Evolutionary conservation across 2,888 invertebrate species (phyloP).

Genomic region (Tipula lateralis): DNA sequence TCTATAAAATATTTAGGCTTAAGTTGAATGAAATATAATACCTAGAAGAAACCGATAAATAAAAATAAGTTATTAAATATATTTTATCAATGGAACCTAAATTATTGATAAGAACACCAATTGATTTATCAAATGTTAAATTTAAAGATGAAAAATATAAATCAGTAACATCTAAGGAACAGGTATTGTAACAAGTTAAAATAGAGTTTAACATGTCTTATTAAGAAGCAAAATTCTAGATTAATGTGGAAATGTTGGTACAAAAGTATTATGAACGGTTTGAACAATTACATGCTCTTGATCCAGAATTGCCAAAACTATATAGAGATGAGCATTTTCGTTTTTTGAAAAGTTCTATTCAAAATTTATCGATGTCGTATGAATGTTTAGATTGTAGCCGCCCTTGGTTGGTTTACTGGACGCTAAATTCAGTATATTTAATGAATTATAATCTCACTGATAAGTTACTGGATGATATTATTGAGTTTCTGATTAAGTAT

Average conservation of each 20-base stretch:
- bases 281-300: slow-evolving; percentile 50
- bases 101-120: background rate
- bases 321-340: slow-evolving; percentile 59
- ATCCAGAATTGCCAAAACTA: slow-evolving; percentile 57
- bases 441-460: slow-evolving; percentile 60
- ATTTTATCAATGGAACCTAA: background rate
- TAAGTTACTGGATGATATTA: slow-evolving; percentile 53
- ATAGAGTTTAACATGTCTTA: background rate
- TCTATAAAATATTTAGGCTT: too few species aligned
- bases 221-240: slow-evolving; percentile 44
- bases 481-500: slow-evolving; percentile 57
- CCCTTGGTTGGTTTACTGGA: slow-evolving; percentile 98
- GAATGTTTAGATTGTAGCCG: slow-evolving; percentile 89
- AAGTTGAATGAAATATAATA: too few species aligned
- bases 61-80: too few species aligned
- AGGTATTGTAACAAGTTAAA: slow-evolving; percentile 50
- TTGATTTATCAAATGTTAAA: background rate
- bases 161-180: slow-evolving; percentile 57
- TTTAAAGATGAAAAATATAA: slow-evolving; percentile 59
- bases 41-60: too few species aligned
- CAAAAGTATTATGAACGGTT: slow-evolving; percentile 53
- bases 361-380: slow-evolving; percentile 63
- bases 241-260: slow-evolving; percentile 55
- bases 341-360: slow-evolving; percentile 64
- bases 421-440: slow-evolving; percentile 81